Evolutionary conservation across 2,888 invertebrate genomes (phyloP).

Genomic region (Philaethria dido): DNA sequence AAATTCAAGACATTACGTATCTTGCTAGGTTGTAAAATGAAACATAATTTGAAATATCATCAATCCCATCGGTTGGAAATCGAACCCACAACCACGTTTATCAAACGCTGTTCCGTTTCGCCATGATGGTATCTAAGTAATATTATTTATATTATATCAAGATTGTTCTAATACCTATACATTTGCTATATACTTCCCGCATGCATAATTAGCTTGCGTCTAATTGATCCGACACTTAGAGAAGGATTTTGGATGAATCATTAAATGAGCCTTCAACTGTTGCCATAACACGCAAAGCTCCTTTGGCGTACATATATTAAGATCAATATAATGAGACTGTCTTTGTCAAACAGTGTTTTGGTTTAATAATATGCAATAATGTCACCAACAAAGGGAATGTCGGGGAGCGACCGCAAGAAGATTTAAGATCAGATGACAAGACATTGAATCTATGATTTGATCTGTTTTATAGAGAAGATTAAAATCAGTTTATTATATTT

Average conservation of each 20-base stretch:
- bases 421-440: conserved; percentile 33
- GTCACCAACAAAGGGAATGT: conserved; percentile 36
- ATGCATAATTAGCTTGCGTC: not conserved
- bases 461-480: not conserved
- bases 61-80: no score
- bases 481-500: no score
- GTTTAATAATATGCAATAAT: conserved; percentile 38
- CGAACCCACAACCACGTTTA: no score
- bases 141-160: no score
- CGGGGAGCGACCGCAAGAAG: conserved; percentile 33
- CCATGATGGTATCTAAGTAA: no score
- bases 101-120: no score
- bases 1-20: no score
- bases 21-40: no score
- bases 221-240: conserved; percentile 8
- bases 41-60: no score
- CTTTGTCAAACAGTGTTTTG: conserved; percentile 34
- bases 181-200: not conserved
- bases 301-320: conserved; percentile 21
- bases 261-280: conserved; percentile 12
- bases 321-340: conserved; percentile 35
- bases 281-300: conserved; percentile 12
- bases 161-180: not conserved
- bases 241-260: conserved; percentile 6
- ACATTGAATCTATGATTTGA: conserved; percentile 29